phyloP scores from a whole-genome alignment of 2,113 vertebrate species.

The Limnothrissa miodon region DNA sequence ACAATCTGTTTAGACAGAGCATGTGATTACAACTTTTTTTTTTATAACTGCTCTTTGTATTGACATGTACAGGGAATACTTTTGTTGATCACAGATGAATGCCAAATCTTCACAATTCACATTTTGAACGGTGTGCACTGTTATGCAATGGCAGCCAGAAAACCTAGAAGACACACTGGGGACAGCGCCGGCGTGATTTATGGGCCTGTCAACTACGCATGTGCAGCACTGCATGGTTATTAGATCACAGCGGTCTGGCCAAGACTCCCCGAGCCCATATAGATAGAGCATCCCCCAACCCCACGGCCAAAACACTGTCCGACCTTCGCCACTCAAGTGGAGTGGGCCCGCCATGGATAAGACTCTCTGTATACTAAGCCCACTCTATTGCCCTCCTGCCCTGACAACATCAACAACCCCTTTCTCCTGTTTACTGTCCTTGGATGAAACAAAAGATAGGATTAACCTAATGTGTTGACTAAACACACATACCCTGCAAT shows the following conservation, averaged over 20 bases:
- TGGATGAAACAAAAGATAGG: neutral
- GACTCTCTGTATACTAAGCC: neutral
- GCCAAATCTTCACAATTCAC: neutral
- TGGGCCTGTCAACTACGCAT: neutral
- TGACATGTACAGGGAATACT: neutral
- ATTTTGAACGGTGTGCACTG: neutral
- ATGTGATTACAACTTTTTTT: neutral
- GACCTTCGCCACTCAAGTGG: neutral
- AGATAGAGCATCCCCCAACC: neutral
- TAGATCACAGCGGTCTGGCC: neutral
- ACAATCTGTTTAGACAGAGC: neutral
- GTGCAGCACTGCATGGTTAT: conserved; percentile 1
- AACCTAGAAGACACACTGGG: neutral
- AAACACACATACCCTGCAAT: neutral
- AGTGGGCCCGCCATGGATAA: neutral
- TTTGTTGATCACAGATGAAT: neutral
- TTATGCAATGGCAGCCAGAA: neutral
- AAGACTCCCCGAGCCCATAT: neutral
- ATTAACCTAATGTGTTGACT: neutral
- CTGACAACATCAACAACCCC: neutral
- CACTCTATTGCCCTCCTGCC: neutral
- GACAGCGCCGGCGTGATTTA: neutral
- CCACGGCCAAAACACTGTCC: neutral
- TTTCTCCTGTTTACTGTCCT: neutral
- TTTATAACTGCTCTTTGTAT: neutral